A percentile compares a stretch with the other conserved stretches of the same genome.
phyloP scores from a whole-genome alignment of 2,888 invertebrate genomes.

The Pachycephus smyrnensis region DNA sequence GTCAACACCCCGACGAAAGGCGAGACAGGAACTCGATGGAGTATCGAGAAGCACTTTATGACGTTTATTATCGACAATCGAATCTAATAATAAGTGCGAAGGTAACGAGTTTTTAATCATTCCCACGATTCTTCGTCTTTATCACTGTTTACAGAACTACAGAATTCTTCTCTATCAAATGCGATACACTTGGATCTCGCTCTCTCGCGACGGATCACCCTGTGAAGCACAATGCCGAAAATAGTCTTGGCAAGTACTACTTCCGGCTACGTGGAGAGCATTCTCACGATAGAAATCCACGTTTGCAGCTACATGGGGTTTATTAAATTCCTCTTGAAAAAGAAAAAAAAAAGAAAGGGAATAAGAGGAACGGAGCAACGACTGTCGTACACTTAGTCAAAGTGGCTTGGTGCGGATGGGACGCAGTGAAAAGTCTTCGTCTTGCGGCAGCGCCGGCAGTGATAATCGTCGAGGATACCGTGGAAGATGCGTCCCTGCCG shows the following conservation, averaged over 20 bases:
- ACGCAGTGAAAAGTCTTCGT: neutral
- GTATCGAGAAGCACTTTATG: neutral
- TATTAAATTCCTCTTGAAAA: neutral
- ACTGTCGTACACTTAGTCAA: neutral
- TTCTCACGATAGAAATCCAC: neutral
- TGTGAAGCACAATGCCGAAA: neutral
- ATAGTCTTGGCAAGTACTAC: neutral
- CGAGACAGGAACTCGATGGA: neutral
- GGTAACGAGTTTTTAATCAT: neutral
- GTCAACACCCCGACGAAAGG: neutral
- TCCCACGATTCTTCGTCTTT: neutral
- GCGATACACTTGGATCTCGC: neutral
- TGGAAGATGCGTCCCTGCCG: slow-evolving; percentile 35
- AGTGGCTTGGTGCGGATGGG: neutral
- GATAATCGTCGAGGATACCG: neutral
- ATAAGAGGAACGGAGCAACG: neutral
- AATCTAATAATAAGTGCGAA: neutral
- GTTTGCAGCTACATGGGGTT: neutral
- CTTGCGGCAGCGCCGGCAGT: neutral
- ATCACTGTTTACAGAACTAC: neutral
- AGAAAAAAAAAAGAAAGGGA: neutral
- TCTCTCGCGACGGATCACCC: neutral
- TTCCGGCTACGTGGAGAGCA: neutral
- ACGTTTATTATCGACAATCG: neutral
- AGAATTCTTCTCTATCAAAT: neutral